Evolutionary conservation across 1,140 invertebrate species (phyloP), one percentile per base, ranked within the genome.

Genomic region (Eulimnadia texana): DNA sequence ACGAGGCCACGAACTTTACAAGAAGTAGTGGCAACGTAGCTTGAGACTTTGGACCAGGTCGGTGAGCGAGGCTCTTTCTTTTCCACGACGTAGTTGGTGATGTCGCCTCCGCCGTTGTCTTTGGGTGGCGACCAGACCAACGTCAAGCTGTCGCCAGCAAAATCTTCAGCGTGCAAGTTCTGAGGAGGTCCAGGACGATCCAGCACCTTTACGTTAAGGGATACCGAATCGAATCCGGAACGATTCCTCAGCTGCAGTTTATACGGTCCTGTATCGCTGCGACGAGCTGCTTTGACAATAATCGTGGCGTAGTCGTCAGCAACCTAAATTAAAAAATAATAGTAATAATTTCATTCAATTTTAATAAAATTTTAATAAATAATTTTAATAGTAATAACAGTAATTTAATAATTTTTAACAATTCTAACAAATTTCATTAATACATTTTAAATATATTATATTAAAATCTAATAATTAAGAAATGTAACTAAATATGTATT

Each of bases 31-130:
- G 88, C 87, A 25, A 93, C 84, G 70, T 93, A 98, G 62, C 92
- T 89, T 72, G 89, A 93, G 3, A 91, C 84, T 72, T 93, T 93
- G 1, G 83, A 81, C 93, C 93, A 97, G 24, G 84, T 85, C 3
- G 80, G 78, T 11, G 85, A 80, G 64, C 81, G 80, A 3, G 84
- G 79, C 77, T 96, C 94, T 65, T 84, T 85, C 75, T 90, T 96
- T 73, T 99, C 96, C 56, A 99, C 82, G 50, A 97, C 85, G 70
- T 99, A 99, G 70, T 98, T 98, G 3, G 90, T 94, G 59, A 99
- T 82, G 25, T 90, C 87, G 29, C 90, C 86, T 20, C 96, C 95
- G 20, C 93, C 94, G 71, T 97, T 94, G 72, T 93, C 90, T 68
- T 88, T 90, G 1, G 96, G 95, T 67, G 94, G 88, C 69, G 85